Evolutionary conservation across 2,797 vertebrate genomes (phyloP).

Genomic region (Pseudochaenichthys georgianus): DNA sequence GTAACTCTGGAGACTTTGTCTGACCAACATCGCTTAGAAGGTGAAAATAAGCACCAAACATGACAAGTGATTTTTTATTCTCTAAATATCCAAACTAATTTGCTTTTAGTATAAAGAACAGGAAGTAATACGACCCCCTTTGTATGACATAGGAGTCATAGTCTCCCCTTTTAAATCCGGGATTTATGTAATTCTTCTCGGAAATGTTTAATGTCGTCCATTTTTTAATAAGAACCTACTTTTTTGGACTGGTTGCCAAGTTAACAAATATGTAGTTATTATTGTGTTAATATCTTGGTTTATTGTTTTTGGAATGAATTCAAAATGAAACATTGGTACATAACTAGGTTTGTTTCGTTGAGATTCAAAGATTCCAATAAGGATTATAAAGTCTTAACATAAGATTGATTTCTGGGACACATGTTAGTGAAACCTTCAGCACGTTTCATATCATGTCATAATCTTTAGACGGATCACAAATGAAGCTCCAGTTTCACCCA

Average conservation of each 20-base stretch:
- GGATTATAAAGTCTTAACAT: no score
- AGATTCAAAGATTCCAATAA: no score
- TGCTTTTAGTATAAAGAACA: neutral
- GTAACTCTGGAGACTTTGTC: neutral
- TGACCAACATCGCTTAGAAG: neutral
- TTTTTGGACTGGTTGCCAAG: neutral
- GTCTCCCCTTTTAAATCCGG: slow-evolving; percentile 6
- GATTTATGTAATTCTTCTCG: slow-evolving; percentile 27
- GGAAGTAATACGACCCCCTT: slow-evolving; percentile 47
- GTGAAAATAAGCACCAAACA: neutral
- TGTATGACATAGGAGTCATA: slow-evolving; percentile 19
- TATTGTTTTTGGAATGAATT: neutral
- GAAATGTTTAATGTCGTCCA: neutral
- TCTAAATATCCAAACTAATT: neutral
- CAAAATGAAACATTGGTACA: neutral
- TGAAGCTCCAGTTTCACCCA: neutral
- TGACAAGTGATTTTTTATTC: neutral
- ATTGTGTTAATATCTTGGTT: neutral
- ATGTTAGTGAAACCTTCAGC: neutral
- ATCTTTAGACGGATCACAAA: neutral
- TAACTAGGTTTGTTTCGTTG: neutral
- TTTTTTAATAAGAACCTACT: neutral
- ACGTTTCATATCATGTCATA: neutral
- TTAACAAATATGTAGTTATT: neutral
- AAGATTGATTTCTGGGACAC: neutral